Percentiles rank a stretch among this genome's conserved stretches.
These are phyloP conservation scores for Callionymus lyra DNA, from an alignment of 2,113 vertebrate species.

Conservation along the genomic window DNA sequence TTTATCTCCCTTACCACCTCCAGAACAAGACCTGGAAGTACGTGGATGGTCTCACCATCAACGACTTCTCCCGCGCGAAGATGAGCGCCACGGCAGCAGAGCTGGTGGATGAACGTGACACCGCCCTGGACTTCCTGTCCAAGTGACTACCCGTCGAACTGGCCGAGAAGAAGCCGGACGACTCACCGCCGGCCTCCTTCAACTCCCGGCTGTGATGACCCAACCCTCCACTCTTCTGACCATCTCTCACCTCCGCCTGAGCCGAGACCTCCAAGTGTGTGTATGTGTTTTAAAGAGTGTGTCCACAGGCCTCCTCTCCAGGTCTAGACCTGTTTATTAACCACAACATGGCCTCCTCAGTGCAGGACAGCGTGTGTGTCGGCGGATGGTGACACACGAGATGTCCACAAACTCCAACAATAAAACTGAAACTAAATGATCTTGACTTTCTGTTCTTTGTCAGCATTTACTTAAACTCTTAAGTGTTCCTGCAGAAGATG, in stretches of 20 bases:
- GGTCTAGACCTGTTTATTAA: background rate
- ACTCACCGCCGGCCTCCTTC: slow-evolving; percentile 47
- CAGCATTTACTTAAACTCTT: no score
- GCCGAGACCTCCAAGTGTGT: no score
- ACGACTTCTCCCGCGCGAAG: slow-evolving; percentile 84
- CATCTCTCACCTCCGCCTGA: slow-evolving; percentile 17
- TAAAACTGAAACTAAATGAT: no score
- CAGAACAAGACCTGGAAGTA: slow-evolving; percentile 90
- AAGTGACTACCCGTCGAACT: slow-evolving; percentile 69
- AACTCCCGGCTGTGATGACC: slow-evolving; percentile 74
- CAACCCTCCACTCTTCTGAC: slow-evolving; percentile 20
- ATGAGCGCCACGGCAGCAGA: slow-evolving; percentile 87
- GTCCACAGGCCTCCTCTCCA: background rate
- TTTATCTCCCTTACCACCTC: background rate
- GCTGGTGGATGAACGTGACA: slow-evolving; percentile 85
- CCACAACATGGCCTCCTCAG: background rate
- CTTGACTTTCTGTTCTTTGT: no score
- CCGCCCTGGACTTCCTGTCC: slow-evolving; percentile 83
- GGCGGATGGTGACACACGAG: background rate
- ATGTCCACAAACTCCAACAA: no score
- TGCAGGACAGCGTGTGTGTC: background rate
- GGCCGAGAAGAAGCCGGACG: slow-evolving; percentile 27
- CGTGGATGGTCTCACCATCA: slow-evolving; percentile 80
- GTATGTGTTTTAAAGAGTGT: background rate
- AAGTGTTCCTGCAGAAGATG: no score